Percentiles rank a stretch among this genome's conserved stretches.
Evolutionary conservation across 2,888 invertebrate species (phyloP).

Genomic region (Tethea ocularis): DNA sequence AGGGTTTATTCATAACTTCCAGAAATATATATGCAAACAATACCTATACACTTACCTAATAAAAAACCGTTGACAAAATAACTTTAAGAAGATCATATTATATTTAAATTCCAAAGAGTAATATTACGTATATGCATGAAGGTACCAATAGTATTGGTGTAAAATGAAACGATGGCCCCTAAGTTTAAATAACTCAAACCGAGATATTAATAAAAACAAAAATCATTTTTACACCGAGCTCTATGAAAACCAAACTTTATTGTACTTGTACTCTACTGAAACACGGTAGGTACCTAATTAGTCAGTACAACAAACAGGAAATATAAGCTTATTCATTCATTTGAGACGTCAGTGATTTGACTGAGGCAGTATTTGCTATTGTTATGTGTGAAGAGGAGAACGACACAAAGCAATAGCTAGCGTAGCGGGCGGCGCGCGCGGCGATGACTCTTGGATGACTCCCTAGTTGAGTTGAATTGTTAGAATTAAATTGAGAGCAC

Average conservation of each 20-base stretch:
- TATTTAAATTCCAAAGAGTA: background rate
- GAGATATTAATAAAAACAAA: background rate
- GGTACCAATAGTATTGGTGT: no score
- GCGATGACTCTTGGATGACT: constrained; percentile 33
- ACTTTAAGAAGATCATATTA: background rate
- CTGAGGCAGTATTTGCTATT: background rate
- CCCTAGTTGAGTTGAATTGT: constrained; percentile 56
- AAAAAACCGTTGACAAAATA: background rate
- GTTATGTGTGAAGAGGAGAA: constrained; percentile 3
- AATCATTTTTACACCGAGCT: background rate
- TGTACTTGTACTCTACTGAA: background rate
- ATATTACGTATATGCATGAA: background rate
- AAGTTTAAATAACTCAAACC: no score
- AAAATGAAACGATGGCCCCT: no score
- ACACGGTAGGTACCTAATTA: background rate
- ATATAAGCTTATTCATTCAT: background rate
- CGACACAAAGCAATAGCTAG: constrained; percentile 1
- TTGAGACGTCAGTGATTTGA: background rate
- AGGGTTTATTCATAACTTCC: background rate
- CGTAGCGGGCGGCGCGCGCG: constrained; percentile 22
- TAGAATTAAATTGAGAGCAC: constrained; percentile 65
- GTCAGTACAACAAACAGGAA: background rate
- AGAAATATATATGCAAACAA: background rate
- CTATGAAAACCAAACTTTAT: background rate
- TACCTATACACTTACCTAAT: no score